These are phyloP conservation scores for Lagothrix lagotricha DNA, from an alignment of 2,797 vertebrate genomes.

Conservation along the genomic window DNA sequence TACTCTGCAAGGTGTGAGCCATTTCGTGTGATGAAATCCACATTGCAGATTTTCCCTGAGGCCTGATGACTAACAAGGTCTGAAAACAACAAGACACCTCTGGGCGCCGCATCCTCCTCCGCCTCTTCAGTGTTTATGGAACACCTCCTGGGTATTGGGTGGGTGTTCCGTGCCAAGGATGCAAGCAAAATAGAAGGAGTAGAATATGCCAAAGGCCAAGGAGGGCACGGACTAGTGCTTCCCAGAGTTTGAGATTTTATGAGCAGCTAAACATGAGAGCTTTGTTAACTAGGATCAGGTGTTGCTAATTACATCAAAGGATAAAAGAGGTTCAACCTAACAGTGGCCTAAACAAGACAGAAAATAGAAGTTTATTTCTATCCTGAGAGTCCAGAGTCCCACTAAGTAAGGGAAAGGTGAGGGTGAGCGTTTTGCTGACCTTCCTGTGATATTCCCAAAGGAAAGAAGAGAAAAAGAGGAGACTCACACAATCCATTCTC, in stretches of 20 bases:
- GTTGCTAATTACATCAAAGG: background rate
- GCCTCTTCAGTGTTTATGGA: background rate
- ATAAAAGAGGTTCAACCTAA: background rate
- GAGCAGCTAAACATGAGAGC: background rate
- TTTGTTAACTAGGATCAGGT: background rate
- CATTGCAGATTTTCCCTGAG: background rate
- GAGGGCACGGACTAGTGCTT: background rate
- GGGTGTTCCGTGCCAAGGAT: background rate
- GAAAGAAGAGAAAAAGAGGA: background rate
- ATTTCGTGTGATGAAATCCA: background rate
- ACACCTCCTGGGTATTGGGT: background rate
- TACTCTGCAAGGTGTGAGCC: background rate
- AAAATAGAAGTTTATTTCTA: background rate
- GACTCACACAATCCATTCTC: background rate
- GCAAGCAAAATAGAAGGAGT: background rate
- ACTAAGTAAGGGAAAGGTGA: background rate
- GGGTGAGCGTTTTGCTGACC: background rate
- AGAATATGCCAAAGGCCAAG: background rate
- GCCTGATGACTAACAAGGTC: background rate
- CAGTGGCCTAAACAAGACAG: background rate
- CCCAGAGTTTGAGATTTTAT: background rate
- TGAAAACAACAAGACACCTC: background rate
- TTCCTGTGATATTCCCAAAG: accelerated
- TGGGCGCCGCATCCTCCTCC: background rate
- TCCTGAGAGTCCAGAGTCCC: background rate